These are phyloP conservation scores for Antigone vipio DNA, from an alignment of 2,113 vertebrate genomes.

Conservation along the genomic window DNA sequence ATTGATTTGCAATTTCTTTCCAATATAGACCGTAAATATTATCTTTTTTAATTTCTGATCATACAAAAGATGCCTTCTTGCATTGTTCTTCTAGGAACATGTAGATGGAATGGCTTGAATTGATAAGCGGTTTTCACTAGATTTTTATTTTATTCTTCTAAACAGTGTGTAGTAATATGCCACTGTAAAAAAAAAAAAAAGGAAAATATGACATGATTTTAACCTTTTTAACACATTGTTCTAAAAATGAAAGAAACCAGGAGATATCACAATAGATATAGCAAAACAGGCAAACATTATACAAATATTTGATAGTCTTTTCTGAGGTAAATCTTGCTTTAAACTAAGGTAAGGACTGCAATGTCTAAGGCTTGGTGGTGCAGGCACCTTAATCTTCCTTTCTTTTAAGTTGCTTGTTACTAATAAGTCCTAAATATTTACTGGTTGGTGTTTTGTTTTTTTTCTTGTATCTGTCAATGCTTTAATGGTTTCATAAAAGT, in stretches of 20 bases:
- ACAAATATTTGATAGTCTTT: neutral
- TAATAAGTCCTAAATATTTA: neutral
- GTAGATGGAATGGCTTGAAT: neutral
- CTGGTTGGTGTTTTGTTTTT: neutral
- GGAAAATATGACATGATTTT: neutral
- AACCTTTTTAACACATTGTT: neutral
- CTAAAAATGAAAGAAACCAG: neutral
- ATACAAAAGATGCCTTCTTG: neutral
- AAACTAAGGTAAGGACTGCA: neutral
- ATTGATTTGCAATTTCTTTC: neutral
- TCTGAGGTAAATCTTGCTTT: neutral
- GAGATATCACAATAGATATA: neutral
- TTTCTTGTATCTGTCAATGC: neutral
- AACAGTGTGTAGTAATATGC: neutral
- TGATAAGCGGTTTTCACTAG: neutral
- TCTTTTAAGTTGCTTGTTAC: neutral
- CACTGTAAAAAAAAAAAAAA: neutral
- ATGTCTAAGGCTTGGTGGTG: neutral
- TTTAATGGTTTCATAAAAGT: neutral
- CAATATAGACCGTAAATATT: neutral
- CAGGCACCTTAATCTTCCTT: neutral
- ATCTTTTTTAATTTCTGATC: neutral
- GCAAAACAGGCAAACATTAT: neutral
- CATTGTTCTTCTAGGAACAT: neutral
- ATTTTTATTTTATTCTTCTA: neutral